Evolutionary conservation across 2,797 vertebrate species (phyloP).

Genomic region (Xiphorhynchus erythropygius): DNA sequence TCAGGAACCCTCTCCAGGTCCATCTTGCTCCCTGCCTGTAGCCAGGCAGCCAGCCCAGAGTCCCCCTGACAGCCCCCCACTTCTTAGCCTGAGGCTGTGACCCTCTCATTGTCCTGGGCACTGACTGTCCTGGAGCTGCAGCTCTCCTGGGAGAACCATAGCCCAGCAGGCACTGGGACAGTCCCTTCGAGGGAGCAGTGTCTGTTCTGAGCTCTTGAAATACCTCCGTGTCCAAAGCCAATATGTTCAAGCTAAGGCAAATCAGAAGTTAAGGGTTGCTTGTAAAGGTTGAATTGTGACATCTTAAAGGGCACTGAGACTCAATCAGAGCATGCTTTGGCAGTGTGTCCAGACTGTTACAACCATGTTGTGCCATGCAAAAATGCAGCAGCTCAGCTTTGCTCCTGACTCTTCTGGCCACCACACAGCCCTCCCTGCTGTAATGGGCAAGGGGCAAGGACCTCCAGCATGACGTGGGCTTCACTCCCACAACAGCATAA

Average conservation of each 20-base stretch:
- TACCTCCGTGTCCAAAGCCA: background rate
- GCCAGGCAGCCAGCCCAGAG: background rate
- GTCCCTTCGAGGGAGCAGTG: background rate
- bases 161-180: too few species aligned
- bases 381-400: background rate
- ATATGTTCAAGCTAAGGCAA: background rate
- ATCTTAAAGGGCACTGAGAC: background rate
- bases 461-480: background rate
- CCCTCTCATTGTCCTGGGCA: background rate
- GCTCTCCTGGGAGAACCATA: background rate
- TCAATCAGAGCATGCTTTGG: fast-evolving
- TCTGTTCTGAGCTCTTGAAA: background rate
- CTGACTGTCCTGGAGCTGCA: background rate
- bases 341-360: background rate
- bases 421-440: background rate
- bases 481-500: background rate
- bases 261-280: background rate
- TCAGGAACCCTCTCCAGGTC: background rate
- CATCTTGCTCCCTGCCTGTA: background rate
- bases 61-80: background rate
- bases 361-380: background rate
- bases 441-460: background rate
- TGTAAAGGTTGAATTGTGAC: background rate
- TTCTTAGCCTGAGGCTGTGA: background rate
- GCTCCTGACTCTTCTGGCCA: background rate